Percentiles rank a stretch among this genome's conserved stretches.
These are phyloP conservation scores for Acanthosepion pharaonis DNA, from an alignment of 2,888 invertebrate genomes.

Conservation along the genomic window DNA sequence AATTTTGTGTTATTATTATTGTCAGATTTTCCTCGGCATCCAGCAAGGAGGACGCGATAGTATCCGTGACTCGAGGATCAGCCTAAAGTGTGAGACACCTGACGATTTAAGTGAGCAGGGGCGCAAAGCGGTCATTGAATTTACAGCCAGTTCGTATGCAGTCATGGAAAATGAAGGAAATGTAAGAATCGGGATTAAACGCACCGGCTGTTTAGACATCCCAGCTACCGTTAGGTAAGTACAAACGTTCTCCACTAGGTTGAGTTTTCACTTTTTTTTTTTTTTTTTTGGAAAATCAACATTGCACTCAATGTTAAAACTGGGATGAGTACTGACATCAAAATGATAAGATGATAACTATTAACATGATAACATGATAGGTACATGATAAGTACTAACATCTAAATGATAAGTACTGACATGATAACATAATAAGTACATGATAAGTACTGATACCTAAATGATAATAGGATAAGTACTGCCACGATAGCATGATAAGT, in stretches of 20 bases:
- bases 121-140: slow-evolving; percentile 77
- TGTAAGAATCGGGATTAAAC: slow-evolving; percentile 75
- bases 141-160: slow-evolving; percentile 77
- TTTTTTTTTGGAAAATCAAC: no score
- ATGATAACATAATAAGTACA: no score
- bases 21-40: slow-evolving; percentile 38
- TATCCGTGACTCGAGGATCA: not conserved
- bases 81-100: slow-evolving; percentile 50
- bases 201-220: slow-evolving; percentile 76
- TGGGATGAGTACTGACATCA: no score
- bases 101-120: slow-evolving; percentile 69
- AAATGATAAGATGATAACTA: no score
- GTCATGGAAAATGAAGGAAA: slow-evolving; percentile 77
- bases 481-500: no score
- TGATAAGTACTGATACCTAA: no score
- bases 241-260: not conserved
- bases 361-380: no score
- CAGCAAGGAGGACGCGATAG: slow-evolving; percentile 39
- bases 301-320: no score
- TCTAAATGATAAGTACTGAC: no score
- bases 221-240: slow-evolving; percentile 75
- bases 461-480: no score
- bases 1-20: not conserved
- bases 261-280: not conserved
- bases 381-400: no score